Evolutionary conservation across 2,797 vertebrate species (phyloP).

Genomic region (Enteromius paludinosus): DNA sequence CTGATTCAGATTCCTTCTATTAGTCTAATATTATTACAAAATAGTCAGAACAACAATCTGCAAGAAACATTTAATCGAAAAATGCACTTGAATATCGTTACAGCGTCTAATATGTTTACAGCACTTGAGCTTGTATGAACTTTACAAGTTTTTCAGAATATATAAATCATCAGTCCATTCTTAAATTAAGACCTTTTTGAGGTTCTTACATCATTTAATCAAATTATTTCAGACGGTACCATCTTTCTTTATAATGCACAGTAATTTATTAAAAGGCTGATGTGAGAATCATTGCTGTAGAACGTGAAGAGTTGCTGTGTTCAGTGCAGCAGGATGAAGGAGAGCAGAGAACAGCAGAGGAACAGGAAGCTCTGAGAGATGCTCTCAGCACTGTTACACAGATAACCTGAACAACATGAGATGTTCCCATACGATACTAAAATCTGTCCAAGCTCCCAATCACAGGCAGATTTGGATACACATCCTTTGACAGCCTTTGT

Average conservation of each 20-base stretch:
- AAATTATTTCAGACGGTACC: not conserved
- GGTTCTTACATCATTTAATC: not conserved
- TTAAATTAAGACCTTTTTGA: not conserved
- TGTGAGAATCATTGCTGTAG: not conserved
- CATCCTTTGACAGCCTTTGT: not conserved
- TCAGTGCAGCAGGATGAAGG: not conserved
- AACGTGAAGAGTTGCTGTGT: not conserved
- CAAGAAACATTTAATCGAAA: not conserved
- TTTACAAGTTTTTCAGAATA: not conserved
- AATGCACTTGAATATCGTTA: not conserved
- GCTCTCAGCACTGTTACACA: conserved; percentile 5
- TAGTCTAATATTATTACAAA: not conserved
- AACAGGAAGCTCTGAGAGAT: not conserved
- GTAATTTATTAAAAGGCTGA: not conserved
- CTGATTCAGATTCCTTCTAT: too few relatives aligned
- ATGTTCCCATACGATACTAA: not conserved
- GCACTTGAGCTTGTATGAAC: not conserved
- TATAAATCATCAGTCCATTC: not conserved
- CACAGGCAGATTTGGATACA: not conserved
- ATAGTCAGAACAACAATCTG: not conserved
- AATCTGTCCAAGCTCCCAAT: not conserved
- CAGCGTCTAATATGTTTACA: not conserved
- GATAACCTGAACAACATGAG: not conserved
- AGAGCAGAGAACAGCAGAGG: not conserved
- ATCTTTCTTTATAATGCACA: not conserved